These are phyloP conservation scores for Melozone crissalis DNA, from an alignment of 2,113 vertebrate species.

Conservation along the genomic window DNA sequence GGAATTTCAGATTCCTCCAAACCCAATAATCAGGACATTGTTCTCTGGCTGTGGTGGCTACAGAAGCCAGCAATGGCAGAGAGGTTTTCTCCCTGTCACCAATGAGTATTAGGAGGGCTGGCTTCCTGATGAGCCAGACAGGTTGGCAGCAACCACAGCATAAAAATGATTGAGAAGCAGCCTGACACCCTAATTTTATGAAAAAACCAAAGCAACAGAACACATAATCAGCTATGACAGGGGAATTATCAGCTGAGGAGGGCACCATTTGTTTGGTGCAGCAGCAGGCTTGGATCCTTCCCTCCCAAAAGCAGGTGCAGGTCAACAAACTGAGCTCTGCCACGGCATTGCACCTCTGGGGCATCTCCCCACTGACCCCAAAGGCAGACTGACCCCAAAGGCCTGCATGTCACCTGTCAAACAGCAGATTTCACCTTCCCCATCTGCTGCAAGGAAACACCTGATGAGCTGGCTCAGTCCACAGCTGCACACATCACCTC, in stretches of 20 bases:
- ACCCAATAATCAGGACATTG: background rate
- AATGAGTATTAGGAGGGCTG: background rate
- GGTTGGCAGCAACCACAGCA: background rate
- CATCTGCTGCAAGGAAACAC: background rate
- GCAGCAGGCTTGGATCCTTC: background rate
- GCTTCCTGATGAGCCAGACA: background rate
- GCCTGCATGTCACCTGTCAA: background rate
- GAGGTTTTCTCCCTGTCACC: background rate
- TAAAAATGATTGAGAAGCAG: background rate
- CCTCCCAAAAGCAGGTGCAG: background rate
- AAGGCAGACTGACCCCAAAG: background rate
- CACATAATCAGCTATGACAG: background rate
- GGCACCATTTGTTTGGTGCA: background rate
- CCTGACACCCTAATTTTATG: background rate
- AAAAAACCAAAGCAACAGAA: background rate
- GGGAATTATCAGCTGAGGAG: constrained; percentile 18
- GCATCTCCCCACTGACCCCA: background rate
- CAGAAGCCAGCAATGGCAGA: background rate
- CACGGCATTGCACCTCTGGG: background rate
- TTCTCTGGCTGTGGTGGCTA: background rate
- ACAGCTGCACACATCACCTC: constrained; percentile 16
- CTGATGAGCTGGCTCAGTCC: constrained; percentile 10
- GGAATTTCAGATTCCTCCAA: background rate
- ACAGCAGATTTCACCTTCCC: background rate
- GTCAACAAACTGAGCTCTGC: background rate